Conservation (phyloP, 2,797 vertebrate species). For the Propithecus deckenii region DNA sequence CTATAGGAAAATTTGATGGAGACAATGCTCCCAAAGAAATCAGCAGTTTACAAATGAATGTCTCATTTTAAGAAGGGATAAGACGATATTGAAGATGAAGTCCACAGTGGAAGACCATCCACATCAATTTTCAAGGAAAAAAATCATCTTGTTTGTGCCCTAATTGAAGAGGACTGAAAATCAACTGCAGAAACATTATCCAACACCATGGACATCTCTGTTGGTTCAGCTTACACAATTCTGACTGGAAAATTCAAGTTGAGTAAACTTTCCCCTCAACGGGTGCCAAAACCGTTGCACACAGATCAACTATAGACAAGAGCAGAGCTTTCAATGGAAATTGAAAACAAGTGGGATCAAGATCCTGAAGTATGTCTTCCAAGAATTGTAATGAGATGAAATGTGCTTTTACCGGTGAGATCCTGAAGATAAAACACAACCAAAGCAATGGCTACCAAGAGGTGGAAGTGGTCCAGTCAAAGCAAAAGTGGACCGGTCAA, state of each 20-base stretch:
- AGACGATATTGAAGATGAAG: not conserved
- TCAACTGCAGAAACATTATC: not conserved
- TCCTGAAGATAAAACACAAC: not conserved
- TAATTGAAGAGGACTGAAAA: not conserved
- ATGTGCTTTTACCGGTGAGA: not conserved
- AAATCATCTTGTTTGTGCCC: not conserved
- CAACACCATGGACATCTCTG: not conserved
- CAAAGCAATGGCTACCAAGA: not conserved
- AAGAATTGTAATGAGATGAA: not conserved
- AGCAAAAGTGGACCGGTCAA: not conserved
- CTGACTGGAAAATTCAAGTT: not conserved
- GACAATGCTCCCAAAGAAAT: not conserved
- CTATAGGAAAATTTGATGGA: not conserved
- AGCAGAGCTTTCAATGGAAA: not conserved
- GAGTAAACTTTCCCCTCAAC: not conserved
- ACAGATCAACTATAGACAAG: not conserved
- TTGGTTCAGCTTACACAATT: not conserved
- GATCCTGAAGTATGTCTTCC: not conserved
- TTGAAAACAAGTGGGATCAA: not conserved
- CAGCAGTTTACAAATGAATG: not conserved
- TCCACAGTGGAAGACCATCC: not conserved
- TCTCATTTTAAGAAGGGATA: not conserved
- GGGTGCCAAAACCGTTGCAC: not conserved
- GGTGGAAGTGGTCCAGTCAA: not conserved
- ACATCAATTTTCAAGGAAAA: not conserved